A percentile compares a stretch with the other conserved stretches of the same genome.
Evolutionary conservation across 2,113 vertebrate species (phyloP).

Genomic region (Chloropsis hardwickii): DNA sequence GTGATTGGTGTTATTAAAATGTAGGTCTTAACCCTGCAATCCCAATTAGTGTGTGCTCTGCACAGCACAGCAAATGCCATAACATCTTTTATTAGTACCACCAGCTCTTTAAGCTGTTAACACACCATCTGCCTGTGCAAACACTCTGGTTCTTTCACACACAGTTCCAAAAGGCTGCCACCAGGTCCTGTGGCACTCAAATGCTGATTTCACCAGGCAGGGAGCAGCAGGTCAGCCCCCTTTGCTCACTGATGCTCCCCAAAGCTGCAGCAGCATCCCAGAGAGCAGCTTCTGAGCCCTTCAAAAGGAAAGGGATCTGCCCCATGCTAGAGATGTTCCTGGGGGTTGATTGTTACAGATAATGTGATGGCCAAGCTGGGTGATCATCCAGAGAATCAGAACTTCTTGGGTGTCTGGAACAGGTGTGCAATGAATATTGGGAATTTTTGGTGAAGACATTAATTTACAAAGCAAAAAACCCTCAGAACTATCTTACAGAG

Average conservation of each 20-base stretch:
- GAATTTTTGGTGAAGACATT: neutral
- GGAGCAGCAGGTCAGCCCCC: neutral
- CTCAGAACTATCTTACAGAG: neutral
- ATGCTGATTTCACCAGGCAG: neutral
- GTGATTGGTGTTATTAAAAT: neutral
- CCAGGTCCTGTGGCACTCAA: neutral
- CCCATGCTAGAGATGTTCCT: neutral
- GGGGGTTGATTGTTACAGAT: neutral
- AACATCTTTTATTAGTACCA: neutral
- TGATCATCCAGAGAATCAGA: neutral
- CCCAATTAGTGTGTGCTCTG: neutral
- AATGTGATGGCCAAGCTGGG: neutral
- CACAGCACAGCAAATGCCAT: neutral
- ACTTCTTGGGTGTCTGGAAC: neutral
- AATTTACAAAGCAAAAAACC: neutral
- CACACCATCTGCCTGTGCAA: neutral
- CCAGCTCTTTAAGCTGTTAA: neutral
- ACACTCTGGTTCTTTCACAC: rapidly evolving
- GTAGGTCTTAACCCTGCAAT: neutral
- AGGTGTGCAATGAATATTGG: neutral
- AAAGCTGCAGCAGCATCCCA: neutral
- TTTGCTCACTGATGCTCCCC: neutral
- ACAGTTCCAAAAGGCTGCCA: neutral
- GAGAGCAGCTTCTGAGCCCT: neutral
- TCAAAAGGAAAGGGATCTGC: neutral